Evolutionary conservation across 2,113 vertebrate species (phyloP).

Genomic region (Aegotheles bennettii): DNA sequence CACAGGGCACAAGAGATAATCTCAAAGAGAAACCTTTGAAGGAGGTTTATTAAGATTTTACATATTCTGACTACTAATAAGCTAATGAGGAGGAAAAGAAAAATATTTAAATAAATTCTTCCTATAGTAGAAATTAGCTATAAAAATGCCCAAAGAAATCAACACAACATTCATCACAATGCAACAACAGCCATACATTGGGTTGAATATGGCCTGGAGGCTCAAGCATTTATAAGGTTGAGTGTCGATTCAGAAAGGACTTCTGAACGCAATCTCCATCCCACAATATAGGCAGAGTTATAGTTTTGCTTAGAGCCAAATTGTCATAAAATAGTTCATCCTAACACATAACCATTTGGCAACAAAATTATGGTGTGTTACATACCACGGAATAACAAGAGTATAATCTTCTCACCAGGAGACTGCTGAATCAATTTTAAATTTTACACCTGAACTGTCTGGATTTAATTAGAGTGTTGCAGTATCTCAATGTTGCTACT

Average conservation of each 20-base stretch:
- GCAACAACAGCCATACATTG: background rate
- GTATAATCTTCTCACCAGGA: background rate
- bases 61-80: slow-evolving; percentile 21
- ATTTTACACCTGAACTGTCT: slow-evolving; percentile 38
- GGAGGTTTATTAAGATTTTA: slow-evolving; percentile 18
- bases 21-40: slow-evolving; percentile 23
- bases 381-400: background rate
- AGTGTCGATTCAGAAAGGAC: background rate
- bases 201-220: background rate
- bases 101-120: background rate
- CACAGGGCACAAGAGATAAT: slow-evolving; percentile 14
- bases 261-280: background rate
- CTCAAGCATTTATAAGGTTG: background rate
- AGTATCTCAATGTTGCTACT: background rate
- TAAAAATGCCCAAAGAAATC: background rate
- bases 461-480: slow-evolving; percentile 16
- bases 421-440: background rate
- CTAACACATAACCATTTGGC: background rate
- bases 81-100: background rate
- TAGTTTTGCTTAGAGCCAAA: slow-evolving; percentile 34
- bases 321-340: slow-evolving; percentile 25
- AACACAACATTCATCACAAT: background rate
- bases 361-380: background rate
- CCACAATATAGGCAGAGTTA: background rate
- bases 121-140: background rate